Conservation (phyloP, 1,140 invertebrate genomes). For the Magallana ariakensis region DNA sequence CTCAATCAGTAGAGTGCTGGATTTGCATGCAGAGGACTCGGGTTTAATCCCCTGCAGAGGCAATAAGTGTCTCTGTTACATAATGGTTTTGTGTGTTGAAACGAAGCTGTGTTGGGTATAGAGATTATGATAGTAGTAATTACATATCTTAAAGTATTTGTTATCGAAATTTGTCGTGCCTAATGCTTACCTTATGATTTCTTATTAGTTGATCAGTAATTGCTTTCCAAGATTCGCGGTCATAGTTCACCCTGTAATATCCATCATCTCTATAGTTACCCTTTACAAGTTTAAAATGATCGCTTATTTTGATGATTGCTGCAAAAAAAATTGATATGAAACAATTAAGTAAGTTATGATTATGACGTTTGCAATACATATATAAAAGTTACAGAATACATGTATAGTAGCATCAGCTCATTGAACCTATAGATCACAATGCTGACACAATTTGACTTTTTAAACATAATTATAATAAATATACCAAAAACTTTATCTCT, state of each 20-base stretch:
- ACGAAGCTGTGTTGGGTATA: not conserved
- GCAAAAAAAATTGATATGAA: not conserved
- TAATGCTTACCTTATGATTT: constrained; percentile 82
- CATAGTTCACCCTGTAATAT: constrained; percentile 93
- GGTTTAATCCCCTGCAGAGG: no score
- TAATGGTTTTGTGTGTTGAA: not conserved
- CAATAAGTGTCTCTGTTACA: no score
- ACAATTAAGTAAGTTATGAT: no score
- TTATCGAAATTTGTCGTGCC: not conserved
- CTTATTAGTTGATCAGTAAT: constrained; percentile 86
- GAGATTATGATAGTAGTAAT: not conserved
- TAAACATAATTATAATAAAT: no score
- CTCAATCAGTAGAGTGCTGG: no score
- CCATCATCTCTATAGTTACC: constrained; percentile 92
- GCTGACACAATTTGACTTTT: no score
- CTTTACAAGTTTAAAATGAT: constrained; percentile 85
- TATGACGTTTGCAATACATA: no score
- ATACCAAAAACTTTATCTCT: no score
- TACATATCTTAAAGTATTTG: not conserved
- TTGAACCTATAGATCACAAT: no score
- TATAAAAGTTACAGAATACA: no score
- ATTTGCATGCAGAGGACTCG: no score
- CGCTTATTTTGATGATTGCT: constrained; percentile 35
- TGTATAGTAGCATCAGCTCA: no score
- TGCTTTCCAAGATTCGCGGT: constrained; percentile 87